A percentile compares a stretch with the other conserved stretches of the same genome.
phyloP scores from a whole-genome alignment of 92 coral and sea anemone species.

The Parazoanthus atlanticus region DNA sequence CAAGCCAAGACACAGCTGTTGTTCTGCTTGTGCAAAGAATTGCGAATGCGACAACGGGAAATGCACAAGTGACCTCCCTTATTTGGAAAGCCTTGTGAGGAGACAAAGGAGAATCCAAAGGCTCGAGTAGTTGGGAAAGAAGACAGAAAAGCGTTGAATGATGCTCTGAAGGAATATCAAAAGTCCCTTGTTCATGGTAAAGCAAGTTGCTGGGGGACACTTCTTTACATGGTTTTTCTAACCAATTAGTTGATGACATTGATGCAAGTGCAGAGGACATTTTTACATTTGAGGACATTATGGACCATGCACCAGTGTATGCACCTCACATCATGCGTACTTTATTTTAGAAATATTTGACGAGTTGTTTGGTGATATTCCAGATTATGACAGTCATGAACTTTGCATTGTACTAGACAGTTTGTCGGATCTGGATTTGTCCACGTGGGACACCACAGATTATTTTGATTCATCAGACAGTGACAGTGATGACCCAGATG shows the following conservation, averaged over 20 bases:
- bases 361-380: conserved; percentile 44
- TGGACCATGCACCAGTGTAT: conserved; percentile 24
- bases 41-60: conserved; percentile 23
- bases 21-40: conserved; percentile 29
- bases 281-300: conserved; percentile 31
- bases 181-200: conserved; percentile 20
- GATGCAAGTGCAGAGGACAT: conserved; percentile 32
- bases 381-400: conserved; percentile 12
- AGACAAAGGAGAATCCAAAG: neutral
- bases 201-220: conserved; percentile 39
- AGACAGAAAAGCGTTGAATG: conserved; percentile 6
- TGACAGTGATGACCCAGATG: conserved; percentile 41
- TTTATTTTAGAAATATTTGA: conserved; percentile 24
- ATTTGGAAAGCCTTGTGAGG: neutral
- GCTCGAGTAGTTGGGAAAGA: conserved; percentile 19
- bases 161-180: conserved; percentile 44
- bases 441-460: neutral
- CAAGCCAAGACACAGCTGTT: conserved; percentile 35
- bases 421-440: neutral
- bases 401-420: neutral
- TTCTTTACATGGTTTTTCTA: conserved; percentile 39
- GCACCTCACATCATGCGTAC: conserved; percentile 26
- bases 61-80: conserved; percentile 13
- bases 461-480: conserved; percentile 44
- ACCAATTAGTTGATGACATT: conserved; percentile 36